Evolutionary conservation across 2,113 vertebrate genomes (phyloP).

Genomic region (Plecturocebus donacophilus): DNA sequence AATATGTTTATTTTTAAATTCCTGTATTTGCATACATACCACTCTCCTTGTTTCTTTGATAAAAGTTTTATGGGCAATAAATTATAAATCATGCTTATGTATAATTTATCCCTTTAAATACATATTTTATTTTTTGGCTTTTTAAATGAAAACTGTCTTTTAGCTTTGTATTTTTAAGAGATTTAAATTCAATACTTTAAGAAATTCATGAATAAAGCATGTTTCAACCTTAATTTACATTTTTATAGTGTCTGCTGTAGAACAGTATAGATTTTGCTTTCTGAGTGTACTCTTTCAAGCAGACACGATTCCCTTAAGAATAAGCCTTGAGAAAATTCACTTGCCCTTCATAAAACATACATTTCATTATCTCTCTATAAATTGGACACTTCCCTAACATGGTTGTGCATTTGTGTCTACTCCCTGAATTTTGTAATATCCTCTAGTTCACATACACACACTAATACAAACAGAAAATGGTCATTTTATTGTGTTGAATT

Average conservation of each 20-base stretch:
- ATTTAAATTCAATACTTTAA: constrained; percentile 82
- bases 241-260: constrained; percentile 81
- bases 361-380: constrained; percentile 76
- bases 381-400: constrained; percentile 60
- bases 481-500: constrained; percentile 62
- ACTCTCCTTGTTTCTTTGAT: constrained; percentile 84
- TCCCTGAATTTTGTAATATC: constrained; percentile 52
- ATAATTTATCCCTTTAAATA: constrained; percentile 88
- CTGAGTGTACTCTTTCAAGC: constrained; percentile 78
- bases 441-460: constrained; percentile 40
- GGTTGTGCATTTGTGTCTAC: constrained; percentile 43
- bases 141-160: constrained; percentile 82
- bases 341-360: constrained; percentile 77
- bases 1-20: constrained; percentile 80
- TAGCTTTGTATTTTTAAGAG: constrained; percentile 82
- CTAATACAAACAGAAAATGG: constrained; percentile 73
- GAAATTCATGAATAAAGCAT: constrained; percentile 86
- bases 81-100: constrained; percentile 85
- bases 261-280: constrained; percentile 84
- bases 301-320: constrained; percentile 76
- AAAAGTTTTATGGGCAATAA: constrained; percentile 85
- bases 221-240: constrained; percentile 83
- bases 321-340: constrained; percentile 77
- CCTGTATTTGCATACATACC: constrained; percentile 79
- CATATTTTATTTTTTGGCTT: constrained; percentile 86